Percentiles rank a stretch among this genome's conserved stretches.
These are phyloP conservation scores for Mycalesis mineus DNA, from an alignment of 2,888 invertebrate species.

Conservation along the genomic window DNA sequence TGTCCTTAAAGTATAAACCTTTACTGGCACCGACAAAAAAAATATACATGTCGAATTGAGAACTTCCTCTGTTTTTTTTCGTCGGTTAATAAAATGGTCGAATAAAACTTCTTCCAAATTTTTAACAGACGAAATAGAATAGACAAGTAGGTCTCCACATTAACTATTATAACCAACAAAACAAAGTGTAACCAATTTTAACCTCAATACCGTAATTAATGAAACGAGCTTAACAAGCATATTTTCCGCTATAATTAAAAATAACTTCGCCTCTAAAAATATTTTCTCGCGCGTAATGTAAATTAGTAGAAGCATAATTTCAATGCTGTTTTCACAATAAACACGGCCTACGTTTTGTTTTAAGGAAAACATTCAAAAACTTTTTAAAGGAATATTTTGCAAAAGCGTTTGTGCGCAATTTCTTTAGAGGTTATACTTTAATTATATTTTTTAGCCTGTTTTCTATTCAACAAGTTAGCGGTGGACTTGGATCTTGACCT, in stretches of 20 bases:
- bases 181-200: not conserved
- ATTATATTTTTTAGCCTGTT: too few species aligned
- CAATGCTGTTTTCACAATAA: not conserved
- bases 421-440: not conserved
- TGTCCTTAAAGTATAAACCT: too few species aligned
- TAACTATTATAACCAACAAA: too few species aligned
- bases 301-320: not conserved
- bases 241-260: not conserved
- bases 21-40: too few species aligned
- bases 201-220: not conserved
- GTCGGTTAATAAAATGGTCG: too few species aligned
- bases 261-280: constrained; percentile 1
- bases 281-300: not conserved
- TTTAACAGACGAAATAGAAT: too few species aligned
- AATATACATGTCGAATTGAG: too few species aligned
- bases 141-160: too few species aligned
- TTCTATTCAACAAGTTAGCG: too few species aligned
- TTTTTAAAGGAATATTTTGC: not conserved
- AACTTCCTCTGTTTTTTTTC: too few species aligned
- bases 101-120: too few species aligned
- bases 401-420: not conserved
- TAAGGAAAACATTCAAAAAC: not conserved
- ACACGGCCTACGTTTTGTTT: not conserved
- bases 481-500: too few species aligned
- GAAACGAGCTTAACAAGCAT: not conserved